Conservation (phyloP, 1,140 invertebrate species). For the Nautilus pompilius region DNA sequence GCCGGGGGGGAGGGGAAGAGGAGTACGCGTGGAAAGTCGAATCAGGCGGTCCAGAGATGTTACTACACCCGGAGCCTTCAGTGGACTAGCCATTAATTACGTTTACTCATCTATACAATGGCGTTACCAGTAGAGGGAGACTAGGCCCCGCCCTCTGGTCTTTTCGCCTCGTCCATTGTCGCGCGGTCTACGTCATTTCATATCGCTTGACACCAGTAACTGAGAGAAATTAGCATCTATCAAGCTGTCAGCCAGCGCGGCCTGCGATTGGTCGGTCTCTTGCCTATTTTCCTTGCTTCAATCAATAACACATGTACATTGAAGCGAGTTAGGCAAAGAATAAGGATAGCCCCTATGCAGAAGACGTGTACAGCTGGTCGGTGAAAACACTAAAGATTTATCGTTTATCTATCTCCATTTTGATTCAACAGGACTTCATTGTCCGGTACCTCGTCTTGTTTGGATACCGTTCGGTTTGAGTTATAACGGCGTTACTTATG, state of each 20-base stretch:
- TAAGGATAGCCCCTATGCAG: conserved; percentile 44
- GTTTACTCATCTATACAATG: neutral
- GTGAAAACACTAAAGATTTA: conserved; percentile 9
- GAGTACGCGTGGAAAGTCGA: no score
- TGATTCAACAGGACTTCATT: conserved; percentile 3
- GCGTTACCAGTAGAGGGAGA: neutral
- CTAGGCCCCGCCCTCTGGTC: conserved; percentile 10
- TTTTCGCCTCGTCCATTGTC: conserved; percentile 10
- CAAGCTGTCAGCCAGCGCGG: conserved; percentile 9
- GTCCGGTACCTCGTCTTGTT: no score
- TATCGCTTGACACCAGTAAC: conserved; percentile 13
- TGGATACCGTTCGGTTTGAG: conserved; percentile 4
- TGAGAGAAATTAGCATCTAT: conserved; percentile 15
- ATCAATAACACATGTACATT: conserved; percentile 50
- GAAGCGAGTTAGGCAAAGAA: conserved; percentile 48
- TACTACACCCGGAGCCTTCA: no score
- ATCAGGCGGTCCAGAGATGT: no score
- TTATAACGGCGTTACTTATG: neutral
- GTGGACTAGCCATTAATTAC: neutral
- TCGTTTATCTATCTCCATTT: conserved; percentile 5
- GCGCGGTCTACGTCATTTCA: conserved; percentile 12
- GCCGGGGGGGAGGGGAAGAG: no score
- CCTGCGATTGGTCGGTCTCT: conserved; percentile 19
- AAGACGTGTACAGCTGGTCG: conserved; percentile 29
- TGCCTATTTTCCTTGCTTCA: conserved; percentile 30